Evolutionary conservation across 92 coral and sea anemone species (phyloP).

Genomic region (Porites evermanni): DNA sequence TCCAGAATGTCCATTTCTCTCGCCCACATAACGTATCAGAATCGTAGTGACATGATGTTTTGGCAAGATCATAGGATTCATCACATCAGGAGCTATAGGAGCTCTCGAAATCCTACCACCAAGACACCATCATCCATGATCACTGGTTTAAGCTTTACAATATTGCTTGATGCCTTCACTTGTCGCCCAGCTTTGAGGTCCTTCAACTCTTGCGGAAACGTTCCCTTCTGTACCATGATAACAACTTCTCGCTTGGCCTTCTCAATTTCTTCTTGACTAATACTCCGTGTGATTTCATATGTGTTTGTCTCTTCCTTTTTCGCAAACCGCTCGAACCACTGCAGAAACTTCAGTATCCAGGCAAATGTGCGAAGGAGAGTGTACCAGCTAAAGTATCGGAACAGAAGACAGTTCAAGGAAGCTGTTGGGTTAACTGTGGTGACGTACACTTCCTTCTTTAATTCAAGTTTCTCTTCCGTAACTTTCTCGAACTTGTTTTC

Average conservation of each 20-base stretch:
- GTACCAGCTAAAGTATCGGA: neutral
- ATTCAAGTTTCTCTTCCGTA: conserved; percentile 47
- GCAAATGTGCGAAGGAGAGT: neutral
- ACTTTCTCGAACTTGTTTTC: conserved; percentile 20
- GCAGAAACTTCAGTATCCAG: conserved; percentile 11
- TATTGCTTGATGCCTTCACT: conserved; percentile 39
- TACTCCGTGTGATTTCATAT: neutral
- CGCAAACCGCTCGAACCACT: neutral
- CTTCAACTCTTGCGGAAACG: conserved; percentile 44
- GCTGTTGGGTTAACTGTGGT: neutral
- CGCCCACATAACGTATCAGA: conserved; percentile 32
- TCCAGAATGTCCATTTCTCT: conserved; percentile 63
- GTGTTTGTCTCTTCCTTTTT: neutral
- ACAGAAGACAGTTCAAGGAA: neutral
- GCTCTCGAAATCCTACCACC: conserved; percentile 50
- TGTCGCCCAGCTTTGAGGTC: conserved; percentile 24
- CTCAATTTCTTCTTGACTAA: conserved; percentile 50
- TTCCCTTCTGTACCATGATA: conserved; percentile 40
- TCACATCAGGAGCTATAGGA: conserved; percentile 54
- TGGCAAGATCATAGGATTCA: conserved; percentile 53
- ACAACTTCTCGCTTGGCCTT: conserved; percentile 35
- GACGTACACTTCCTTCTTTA: conserved; percentile 34
- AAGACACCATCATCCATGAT: conserved; percentile 27
- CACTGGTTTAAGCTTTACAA: conserved; percentile 55
- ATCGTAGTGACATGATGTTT: conserved; percentile 29